Evolutionary conservation across 2,113 vertebrate genomes (phyloP), one percentile per base, ranked within the genome.

Genomic region (Leptodactylus fuscus): DNA sequence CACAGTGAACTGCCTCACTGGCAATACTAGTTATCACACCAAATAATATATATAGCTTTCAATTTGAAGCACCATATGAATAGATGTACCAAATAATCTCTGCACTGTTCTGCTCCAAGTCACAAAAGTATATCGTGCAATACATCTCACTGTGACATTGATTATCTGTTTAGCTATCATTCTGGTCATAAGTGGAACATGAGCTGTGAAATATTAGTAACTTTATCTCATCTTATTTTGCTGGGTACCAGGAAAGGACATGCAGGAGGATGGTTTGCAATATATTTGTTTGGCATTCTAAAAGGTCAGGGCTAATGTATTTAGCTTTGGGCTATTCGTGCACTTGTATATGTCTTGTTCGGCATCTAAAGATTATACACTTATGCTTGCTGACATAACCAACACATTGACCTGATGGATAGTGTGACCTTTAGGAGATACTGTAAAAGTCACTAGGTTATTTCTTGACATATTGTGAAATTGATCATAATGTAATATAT

Each of bases 31-130:
- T 24, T 83, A 55, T 75, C 24, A 62, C 51, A 83, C 55, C 51
- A 75, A 75, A 76, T 38, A 83, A 83, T 74, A 62, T 62, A 74
- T 62, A 53, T 15, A 36, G 20, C 51, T 83, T 77, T 62, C 82
- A 76, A 53, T 83, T 48, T 75, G 34, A 83, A 60, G 73, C 75
- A 32, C 29, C 53, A 79, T 77, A 48, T 77, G 41, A 84, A 49
- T 27, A 84, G 44, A 22, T 65, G 27, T 24, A 48, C 27, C 13
- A 62, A 29, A 76, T 65, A 27, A 77, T 34, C 73, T 67, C 55
- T 77, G 58, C 22, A 16, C 34, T 76, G 53, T 51, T 77, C 44
- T 76, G n/a, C 70, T 83, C 27, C 8, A 55, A 82, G 34, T 71
- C 48, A 82, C 49, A 83, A 55, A 51, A 74, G 69, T 70, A 38